Evolutionary conservation across 2,888 invertebrate species (phyloP).

Genomic region (Drosophila infuscata): DNA sequence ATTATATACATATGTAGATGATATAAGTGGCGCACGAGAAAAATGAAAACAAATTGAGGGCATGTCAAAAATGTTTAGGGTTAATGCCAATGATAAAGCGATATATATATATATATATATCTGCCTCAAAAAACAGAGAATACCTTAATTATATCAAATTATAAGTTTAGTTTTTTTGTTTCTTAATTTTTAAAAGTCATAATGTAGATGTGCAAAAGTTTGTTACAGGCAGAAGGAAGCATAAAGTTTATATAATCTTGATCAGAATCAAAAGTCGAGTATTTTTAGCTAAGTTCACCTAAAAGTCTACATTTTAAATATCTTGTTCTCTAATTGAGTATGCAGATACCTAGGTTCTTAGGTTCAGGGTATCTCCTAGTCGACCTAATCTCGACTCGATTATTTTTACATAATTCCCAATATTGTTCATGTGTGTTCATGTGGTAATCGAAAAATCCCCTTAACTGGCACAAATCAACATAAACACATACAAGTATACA

Average conservation of each 20-base stretch:
- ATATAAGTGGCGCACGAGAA: constrained; percentile 27
- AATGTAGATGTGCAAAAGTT: neutral
- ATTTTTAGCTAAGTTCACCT: neutral
- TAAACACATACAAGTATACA: constrained; percentile 24
- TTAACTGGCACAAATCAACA: constrained; percentile 55
- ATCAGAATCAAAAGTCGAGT: neutral
- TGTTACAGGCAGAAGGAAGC: neutral
- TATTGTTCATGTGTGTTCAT: constrained; percentile 18
- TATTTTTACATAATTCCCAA: constrained; percentile 1
- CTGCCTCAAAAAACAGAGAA: constrained; percentile 1
- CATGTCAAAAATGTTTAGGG: constrained; percentile 20
- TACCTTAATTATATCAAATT: constrained; percentile 42
- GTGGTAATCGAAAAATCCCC: constrained; percentile 43
- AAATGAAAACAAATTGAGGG: constrained; percentile 22
- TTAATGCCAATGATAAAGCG: constrained; percentile 27
- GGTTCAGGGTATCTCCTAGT: neutral
- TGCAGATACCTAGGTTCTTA: neutral
- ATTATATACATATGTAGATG: constrained; percentile 23
- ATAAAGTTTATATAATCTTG: neutral
- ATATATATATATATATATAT: neutral
- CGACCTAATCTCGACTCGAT: neutral
- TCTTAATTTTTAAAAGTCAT: neutral
- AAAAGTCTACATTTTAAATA: neutral
- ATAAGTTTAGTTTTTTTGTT: constrained; percentile 1
- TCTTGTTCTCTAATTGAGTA: neutral